A percentile compares a stretch with the other conserved stretches of the same genome.
Conservation (phyloP, 2,888 invertebrate genomes). For the Lomographa bimaculata region DNA sequence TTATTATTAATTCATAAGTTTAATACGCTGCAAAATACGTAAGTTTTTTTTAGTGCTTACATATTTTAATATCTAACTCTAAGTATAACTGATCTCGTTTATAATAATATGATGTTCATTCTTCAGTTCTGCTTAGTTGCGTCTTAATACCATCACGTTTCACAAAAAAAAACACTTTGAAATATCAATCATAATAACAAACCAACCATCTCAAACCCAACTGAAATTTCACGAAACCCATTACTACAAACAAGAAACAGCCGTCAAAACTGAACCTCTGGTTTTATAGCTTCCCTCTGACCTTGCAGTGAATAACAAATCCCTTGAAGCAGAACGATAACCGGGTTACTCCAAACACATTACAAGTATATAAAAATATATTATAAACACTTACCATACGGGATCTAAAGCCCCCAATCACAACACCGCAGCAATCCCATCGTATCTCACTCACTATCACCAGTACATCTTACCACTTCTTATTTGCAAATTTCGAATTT, state of each 20-base stretch:
- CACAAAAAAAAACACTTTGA: no score
- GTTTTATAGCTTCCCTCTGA: slow-evolving; percentile 16
- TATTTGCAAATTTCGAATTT: slow-evolving; percentile 25
- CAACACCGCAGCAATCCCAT: slow-evolving; percentile 32
- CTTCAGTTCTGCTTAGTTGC: no score
- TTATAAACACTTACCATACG: slow-evolving; percentile 27
- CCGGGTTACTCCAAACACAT: slow-evolving; percentile 19
- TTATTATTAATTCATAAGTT: no score
- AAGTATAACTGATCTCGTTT: no score
- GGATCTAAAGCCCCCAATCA: slow-evolving; percentile 24
- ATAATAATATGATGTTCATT: no score
- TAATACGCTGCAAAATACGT: no score
- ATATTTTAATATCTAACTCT: no score
- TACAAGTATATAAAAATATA: slow-evolving; percentile 4
- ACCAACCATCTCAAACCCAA: no score
- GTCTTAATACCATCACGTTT: no score
- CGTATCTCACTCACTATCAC: slow-evolving; percentile 22
- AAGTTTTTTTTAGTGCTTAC: no score
- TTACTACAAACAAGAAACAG: slow-evolving; percentile 4
- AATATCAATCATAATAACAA: no score
- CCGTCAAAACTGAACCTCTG: slow-evolving; percentile 9
- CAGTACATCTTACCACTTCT: slow-evolving; percentile 9
- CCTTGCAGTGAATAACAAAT: slow-evolving; percentile 19
- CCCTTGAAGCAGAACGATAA: slow-evolving; percentile 20
- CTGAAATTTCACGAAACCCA: no score